Evolutionary conservation across 2,797 vertebrate genomes (phyloP).

Genomic region (Hyperoplus immaculatus): DNA sequence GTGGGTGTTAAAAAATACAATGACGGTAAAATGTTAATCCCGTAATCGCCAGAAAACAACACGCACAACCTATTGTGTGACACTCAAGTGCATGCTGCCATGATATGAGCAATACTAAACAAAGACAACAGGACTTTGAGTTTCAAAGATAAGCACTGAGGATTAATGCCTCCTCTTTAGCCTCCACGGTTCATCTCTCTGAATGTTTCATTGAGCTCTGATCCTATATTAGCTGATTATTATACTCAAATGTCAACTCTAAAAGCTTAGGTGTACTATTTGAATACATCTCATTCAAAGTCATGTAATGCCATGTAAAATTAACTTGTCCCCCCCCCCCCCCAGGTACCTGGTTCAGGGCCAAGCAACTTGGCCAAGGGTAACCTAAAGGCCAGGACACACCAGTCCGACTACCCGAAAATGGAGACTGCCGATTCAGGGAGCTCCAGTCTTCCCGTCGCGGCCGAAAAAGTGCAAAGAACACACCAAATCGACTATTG

Average conservation of each 20-base stretch:
- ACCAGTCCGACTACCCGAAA: too few relatives aligned
- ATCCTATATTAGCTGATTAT: not conserved
- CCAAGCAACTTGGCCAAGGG: not conserved
- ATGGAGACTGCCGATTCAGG: too few relatives aligned
- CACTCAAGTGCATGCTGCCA: not conserved
- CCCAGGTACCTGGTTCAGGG: not conserved
- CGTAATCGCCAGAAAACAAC: not conserved
- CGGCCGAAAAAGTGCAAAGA: too few relatives aligned
- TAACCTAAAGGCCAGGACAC: not conserved
- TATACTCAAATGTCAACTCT: not conserved
- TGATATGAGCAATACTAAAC: not conserved
- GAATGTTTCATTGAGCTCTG: not conserved
- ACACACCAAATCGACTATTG: too few relatives aligned
- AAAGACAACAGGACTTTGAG: not conserved
- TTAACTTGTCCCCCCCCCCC: not conserved
- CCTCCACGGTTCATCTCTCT: not conserved
- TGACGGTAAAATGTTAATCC: constrained; percentile 15
- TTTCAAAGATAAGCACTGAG: constrained; percentile 1
- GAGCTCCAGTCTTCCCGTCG: too few relatives aligned
- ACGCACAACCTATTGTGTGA: not conserved
- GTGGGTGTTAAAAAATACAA: constrained; percentile 22
- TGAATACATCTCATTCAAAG: not conserved
- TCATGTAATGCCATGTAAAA: not conserved
- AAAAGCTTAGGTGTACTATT: not conserved
- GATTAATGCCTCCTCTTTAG: not conserved